Evolutionary conservation across 1,140 invertebrate genomes (phyloP).

Genomic region (Zelostemma sp.): DNA sequence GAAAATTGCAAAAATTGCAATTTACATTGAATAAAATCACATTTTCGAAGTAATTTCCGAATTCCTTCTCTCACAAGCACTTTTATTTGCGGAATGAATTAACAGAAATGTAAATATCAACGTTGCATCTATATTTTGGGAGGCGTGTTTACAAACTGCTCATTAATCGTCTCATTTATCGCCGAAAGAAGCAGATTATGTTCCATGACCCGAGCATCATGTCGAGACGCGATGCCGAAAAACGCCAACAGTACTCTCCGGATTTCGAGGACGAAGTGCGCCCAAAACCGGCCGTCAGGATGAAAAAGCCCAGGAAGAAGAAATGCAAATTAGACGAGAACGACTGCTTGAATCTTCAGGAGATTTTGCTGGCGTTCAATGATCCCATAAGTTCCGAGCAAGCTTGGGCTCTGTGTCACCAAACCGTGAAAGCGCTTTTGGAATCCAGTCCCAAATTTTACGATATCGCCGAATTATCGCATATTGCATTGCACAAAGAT

Average conservation of each 20-base stretch:
- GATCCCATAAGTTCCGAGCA: conserved; percentile 93
- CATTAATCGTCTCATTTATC: not conserved
- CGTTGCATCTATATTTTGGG: no score
- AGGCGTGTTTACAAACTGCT: no score
- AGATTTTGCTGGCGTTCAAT: conserved; percentile 89
- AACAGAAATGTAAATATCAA: no score
- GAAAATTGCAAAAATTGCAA: no score
- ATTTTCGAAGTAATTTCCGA: no score
- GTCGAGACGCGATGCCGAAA: not conserved
- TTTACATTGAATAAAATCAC: no score
- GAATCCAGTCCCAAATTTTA: conserved; percentile 62
- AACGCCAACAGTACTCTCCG: not conserved
- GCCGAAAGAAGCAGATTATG: not conserved
- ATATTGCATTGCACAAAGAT: conserved; percentile 83
- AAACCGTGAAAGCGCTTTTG: conserved; percentile 76
- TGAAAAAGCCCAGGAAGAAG: conserved; percentile 36
- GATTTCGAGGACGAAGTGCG: not conserved
- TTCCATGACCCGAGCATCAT: not conserved
- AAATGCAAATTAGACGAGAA: conserved; percentile 72
- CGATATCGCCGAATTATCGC: conserved; percentile 71
- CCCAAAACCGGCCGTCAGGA: conserved; percentile 22
- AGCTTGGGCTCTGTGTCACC: conserved; percentile 94
- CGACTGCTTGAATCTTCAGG: conserved; percentile 81
- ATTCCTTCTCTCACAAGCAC: no score
- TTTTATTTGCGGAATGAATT: no score